Conservation (phyloP, 2,797 vertebrate species). For the Chelon labrosus region DNA sequence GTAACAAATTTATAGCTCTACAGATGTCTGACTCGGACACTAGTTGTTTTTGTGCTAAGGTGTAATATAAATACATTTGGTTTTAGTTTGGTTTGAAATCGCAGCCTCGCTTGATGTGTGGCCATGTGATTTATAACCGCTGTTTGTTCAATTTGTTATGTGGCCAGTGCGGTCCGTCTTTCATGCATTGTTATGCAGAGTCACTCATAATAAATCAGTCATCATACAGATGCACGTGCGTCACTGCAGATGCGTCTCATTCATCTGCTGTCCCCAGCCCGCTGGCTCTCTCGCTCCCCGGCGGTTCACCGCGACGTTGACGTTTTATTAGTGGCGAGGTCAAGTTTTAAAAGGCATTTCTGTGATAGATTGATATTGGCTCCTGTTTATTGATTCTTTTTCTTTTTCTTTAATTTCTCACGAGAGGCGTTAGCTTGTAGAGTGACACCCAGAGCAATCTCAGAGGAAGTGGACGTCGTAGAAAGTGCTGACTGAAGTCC, state of each 20-base stretch:
- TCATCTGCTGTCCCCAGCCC: constrained; percentile 19
- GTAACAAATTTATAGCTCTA: constrained; percentile 11
- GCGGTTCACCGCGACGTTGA: constrained; percentile 4
- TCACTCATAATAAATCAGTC: constrained; percentile 51
- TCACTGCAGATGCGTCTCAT: constrained; percentile 14
- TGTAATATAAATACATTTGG: neutral
- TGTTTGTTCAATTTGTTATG: constrained; percentile 19
- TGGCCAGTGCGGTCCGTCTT: constrained; percentile 9
- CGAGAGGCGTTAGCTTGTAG: constrained; percentile 27
- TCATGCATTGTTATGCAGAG: constrained; percentile 20
- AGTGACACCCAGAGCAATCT: constrained; percentile 34
- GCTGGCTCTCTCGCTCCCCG: neutral
- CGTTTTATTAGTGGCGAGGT: constrained; percentile 52
- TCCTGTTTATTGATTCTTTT: constrained; percentile 69
- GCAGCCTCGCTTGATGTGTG: neutral
- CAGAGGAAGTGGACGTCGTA: constrained; percentile 22
- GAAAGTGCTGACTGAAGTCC: constrained; percentile 37
- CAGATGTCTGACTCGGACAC: neutral
- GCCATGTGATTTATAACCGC: neutral
- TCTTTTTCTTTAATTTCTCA: constrained; percentile 47
- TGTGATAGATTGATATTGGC: constrained; percentile 58
- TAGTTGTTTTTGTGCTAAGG: neutral
- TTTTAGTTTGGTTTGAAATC: constrained; percentile 3
- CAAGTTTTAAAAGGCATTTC: constrained; percentile 37
- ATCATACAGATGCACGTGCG: neutral